Evolutionary conservation across 1,140 invertebrate genomes (phyloP), one percentile per base, ranked within the genome.

Genomic region (Papilio xuthus): DNA sequence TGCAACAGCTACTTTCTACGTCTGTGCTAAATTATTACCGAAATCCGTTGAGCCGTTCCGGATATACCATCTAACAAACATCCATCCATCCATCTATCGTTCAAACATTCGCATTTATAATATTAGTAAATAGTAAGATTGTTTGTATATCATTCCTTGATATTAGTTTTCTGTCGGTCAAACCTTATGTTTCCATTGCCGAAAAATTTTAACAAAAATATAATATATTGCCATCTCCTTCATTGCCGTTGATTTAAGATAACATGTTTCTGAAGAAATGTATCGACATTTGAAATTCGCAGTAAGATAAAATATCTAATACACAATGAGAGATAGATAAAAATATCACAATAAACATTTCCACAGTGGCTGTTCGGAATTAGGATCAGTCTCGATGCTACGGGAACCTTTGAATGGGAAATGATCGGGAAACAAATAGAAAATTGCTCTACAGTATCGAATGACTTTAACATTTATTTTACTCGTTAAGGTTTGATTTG

Each of bases 401-500:
- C 60, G 12, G 60, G 26, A 67, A 28, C 13, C 60, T 12, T 32
- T 26, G 26, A 28, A 13, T 67, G 60, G 26, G 60, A 67, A 32
- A 28, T 67, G 15, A 32, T 12, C 60, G 60, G 60, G 13, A 67
- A 67, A 67, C 60, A 67, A 67, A 67, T 67, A 67, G 60, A 26
- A 67, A 67, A 67, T 67, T 67, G 60, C 60, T 32, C 26, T 6
- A 15, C 60, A 67, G 26, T 67, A 67, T 32, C 10, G 56, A 23
- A 12, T 12, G 12, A 28, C 60, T 67, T 67, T 28, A 28, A 28
- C 23, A 67, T 67, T 67, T 67, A 67, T 67, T 67, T 32, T 28
- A 2, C 60, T 67, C 26, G 60, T 63, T 63, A 28, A 28, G 60
- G 60, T 67, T 67, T 67, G 26, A 73, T 78, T 76, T 81, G 73